Base-by-base conservation (phyloP, 1,140 invertebrate genomes). In the Calliopsis andreniformis region DNA sequence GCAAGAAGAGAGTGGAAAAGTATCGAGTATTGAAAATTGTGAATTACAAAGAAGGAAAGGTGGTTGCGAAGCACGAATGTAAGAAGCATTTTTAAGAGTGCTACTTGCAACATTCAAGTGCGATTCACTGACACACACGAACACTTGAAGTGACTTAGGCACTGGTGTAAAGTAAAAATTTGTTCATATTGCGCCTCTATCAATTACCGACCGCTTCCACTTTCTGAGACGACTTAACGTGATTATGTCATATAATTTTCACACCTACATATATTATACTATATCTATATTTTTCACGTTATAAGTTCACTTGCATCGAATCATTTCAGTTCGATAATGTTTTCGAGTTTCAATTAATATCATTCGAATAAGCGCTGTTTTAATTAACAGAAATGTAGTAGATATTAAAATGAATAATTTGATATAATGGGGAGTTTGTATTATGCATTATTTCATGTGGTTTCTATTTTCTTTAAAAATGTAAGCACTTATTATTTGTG, bases 201-300 rank as follows among this genome's bases (percentile, higher is more conserved):
- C 30, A 28, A 55, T n/a, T 47, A 56, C 51, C 71, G 71, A 73
- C 71, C 39, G 61, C 39, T 66, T 66, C 62, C 71, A 73, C 71
- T 73, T 73, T 73, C 23, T 39, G 23, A 12, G 18, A 39, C 18
- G 45, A 25, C n/a, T 51, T 8, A 23, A 51, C 18, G 30, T 16
- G n/a, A n/a, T 14, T 55, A 25, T 25, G 35, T 39, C 35, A 39
- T 10, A 10, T 10, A 10, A 39, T 39, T 16, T 39, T 30, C 23
- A 18, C 18, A n/a, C 10, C 2, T 49, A n/a, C 20, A 18, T 14
- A n/a, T 18, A 43, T 43, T 42, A n/a, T 43, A 5, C 8, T 30
- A 18, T 14, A n/a, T 1, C 18, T n/a, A n/a, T n/a, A n/a, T n/a
- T 58, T 35, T 30, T 7, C 28, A 14, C 25, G n/a, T 61, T 20